Conservation (phyloP, 2,797 vertebrate genomes). For the Helicolenus hilgendorfi region DNA sequence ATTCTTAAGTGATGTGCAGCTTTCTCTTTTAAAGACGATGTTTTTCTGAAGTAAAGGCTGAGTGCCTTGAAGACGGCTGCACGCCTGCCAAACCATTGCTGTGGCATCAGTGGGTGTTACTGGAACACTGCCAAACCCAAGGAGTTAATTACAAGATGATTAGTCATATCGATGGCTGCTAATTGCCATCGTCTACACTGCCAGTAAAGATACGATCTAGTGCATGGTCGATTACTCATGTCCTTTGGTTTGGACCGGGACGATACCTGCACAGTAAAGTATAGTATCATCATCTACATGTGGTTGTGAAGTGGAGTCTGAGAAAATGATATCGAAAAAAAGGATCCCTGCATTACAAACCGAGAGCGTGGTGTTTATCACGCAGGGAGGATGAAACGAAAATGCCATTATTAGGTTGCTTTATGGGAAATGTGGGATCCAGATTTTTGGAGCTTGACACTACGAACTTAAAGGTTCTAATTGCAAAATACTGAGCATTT, state of each 20-base stretch:
- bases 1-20: conserved; percentile 49
- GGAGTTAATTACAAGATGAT: conserved; percentile 37
- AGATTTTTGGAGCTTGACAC: background rate
- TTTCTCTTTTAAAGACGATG: conserved; percentile 23
- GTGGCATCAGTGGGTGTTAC: conserved; percentile 5
- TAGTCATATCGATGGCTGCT: conserved; percentile 26
- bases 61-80: background rate
- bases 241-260: background rate
- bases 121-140: conserved; percentile 10
- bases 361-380: background rate
- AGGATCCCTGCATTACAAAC: background rate
- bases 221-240: background rate
- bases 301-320: background rate
- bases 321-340: background rate
- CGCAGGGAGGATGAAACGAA: background rate
- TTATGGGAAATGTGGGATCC: background rate
- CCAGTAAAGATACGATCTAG: background rate
- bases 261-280: background rate
- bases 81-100: background rate
- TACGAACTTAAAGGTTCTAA: too few relatives aligned
- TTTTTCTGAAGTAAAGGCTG: conserved; percentile 31
- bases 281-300: background rate
- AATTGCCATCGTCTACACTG: conserved; percentile 2
- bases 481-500: too few relatives aligned
- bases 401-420: background rate